A percentile compares a stretch with the other conserved stretches of the same genome.
These are phyloP conservation scores for Tadarida brasiliensis DNA, from an alignment of 2,797 vertebrate species.

Conservation along the genomic window DNA sequence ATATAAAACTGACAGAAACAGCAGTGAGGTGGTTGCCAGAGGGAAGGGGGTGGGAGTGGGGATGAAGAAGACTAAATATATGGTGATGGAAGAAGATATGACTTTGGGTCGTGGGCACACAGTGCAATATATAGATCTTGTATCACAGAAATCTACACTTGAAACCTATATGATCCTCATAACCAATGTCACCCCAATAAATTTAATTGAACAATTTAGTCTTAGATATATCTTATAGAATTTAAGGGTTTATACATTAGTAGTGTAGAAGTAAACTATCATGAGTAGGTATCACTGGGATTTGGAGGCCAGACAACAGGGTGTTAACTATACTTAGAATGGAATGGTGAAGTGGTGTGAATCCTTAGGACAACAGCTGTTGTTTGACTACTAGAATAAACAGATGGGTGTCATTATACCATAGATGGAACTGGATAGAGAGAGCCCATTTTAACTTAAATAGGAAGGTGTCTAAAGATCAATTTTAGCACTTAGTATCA, in stretches of 20 bases:
- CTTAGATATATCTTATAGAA: not conserved
- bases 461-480: constrained; percentile 16
- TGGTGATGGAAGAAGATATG: too few relatives aligned
- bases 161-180: too few relatives aligned
- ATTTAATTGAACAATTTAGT: not conserved
- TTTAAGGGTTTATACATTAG: not conserved
- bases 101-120: too few relatives aligned
- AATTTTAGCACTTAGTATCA: constrained; percentile 39
- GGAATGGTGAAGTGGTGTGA: constrained; percentile 32
- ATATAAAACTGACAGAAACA: too few relatives aligned
- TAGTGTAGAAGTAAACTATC: constrained; percentile 19
- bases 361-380: not conserved
- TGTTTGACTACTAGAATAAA: not conserved
- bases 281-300: not conserved
- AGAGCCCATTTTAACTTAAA: constrained; percentile 16
- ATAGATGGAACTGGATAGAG: not conserved
- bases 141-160: too few relatives aligned
- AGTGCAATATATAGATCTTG: too few relatives aligned
- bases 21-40: too few relatives aligned
- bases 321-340: constrained; percentile 10
- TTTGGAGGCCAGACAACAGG: not conserved
- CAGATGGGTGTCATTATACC: not conserved
- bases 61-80: too few relatives aligned
- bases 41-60: too few relatives aligned
- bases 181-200: too few relatives aligned